Evolutionary conservation across 2,888 invertebrate genomes (phyloP), one percentile per base, ranked within the genome.

Genomic region (Alcis repandata): DNA sequence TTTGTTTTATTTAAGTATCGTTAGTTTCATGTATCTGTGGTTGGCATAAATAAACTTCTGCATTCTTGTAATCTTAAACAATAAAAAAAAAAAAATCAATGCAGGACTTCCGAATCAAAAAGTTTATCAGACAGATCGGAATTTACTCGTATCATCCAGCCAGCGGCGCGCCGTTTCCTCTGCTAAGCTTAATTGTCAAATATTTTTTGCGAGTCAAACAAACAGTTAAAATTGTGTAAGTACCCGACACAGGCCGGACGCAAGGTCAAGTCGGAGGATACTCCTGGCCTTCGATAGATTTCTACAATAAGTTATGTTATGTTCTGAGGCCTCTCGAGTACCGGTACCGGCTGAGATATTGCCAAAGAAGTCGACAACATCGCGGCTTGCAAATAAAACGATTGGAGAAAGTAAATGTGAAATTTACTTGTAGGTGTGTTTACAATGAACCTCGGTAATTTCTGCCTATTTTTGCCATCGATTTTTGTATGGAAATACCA

Each of bases 391-490:
- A 79, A 81, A 82, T 82, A 85, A 83, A 82, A 83, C 79, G 77
- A 76, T 78, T 58, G 80, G 87, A 83, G 89, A 89, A 89, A 89
- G 89, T 87, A 76, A 86, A 86, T 85, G 87, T 87, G 87, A 88
- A 89, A 88, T 87, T 79, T 78, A 79, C 72, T 77, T 75, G 75
- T 72, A 77, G 6, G 17, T 41, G n/a, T 22, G 22, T 77, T 53
- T 17, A 63, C 59, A 64, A 74, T 78, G 76, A 77, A 76, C 73
- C 41, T 41, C 51, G 17, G 45, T 38, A 10, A 41, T 38, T 19
- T 38, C 17, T 17, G 15, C 13, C 38, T 17, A 8, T 17, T 36
- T 11, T 36, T 11, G 9, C 2, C 11, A 36, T 36, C 2, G 36
- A 36, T 11, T 1, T 36, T 8, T 1, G 36, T 11, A 11, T 9